Base-by-base conservation (phyloP, 1,140 invertebrate genomes). In the Lithobius niger region DNA sequence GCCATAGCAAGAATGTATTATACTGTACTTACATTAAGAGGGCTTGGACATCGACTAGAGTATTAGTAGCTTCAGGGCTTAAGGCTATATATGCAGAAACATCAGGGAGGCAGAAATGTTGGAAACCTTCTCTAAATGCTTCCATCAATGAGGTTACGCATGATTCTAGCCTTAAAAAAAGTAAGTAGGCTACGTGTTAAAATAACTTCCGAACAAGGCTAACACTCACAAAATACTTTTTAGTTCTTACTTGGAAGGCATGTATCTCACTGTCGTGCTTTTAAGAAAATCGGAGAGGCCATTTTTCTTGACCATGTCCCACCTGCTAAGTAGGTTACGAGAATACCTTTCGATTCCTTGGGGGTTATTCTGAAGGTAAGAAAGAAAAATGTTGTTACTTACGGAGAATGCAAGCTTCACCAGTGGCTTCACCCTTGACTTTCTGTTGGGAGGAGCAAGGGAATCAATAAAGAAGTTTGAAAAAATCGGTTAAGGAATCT, bases 81-180 rank as follows among this genome's bases (percentile, higher is more conserved):
- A 49, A 4, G 26, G 6, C 6, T 22, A 6, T n/a, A 24, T 55
- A 13, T 52, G 3, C 6, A 18, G 6, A 24, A 16, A 6, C 3
- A 18, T 21, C 10, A 3, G 18, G 28, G 4, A 55, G 10, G 27
- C 79, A 81, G 6, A 79, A 77, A 6, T 77, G 57, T 52, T 71
- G 64, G 58, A 84, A 80, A 10, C 85, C 60, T 44, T 83, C 77
- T 59, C 78, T 79, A 26, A 85, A 67, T 36, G 75, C 76, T 13
- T 80, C 78, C 2, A 60, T 58, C 0, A 72, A 53, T 4, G 62
- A 64, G 15, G 62, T 62, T 76, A 82, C 3, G 75, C 80, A 69
- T 77, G 45, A 82, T 77, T 66, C 82, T 69, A 58, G 75, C 64
- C 61, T 85, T 76, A n/a, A 73, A 69, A 42, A 71, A 63, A 61